Evolutionary conservation across 2,888 invertebrate species (phyloP).

Genomic region (Dorcus parallelipipedus): DNA sequence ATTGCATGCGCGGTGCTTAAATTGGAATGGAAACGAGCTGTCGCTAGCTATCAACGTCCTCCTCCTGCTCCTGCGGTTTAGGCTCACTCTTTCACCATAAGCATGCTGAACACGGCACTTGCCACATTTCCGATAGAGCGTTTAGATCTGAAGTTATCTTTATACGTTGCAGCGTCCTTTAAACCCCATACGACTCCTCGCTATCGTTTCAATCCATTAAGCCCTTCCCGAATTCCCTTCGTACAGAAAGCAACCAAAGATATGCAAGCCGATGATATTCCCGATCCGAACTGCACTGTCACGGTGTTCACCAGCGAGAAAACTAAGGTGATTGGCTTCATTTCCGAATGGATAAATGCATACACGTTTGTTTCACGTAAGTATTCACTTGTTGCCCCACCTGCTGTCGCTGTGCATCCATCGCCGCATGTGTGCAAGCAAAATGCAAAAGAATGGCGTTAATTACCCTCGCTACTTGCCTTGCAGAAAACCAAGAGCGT

Average conservation of each 20-base stretch:
- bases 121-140: constrained; percentile 1
- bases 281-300: constrained; percentile 52
- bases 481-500: constrained; percentile 71
- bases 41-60: no score
- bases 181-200: constrained; percentile 37
- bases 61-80: no score
- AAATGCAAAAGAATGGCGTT: background rate
- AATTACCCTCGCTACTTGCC: constrained; percentile 12
- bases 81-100: background rate
- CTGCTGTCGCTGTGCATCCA: constrained; percentile 28
- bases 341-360: constrained; percentile 68
- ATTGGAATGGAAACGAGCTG: no score
- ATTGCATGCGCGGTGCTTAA: no score
- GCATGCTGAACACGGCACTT: constrained; percentile 2
- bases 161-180: constrained; percentile 37
- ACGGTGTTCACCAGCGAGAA: constrained; percentile 49
- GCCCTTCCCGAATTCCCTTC: constrained; percentile 35
- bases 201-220: constrained; percentile 34
- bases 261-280: constrained; percentile 43
- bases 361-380: constrained; percentile 68
- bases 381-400: constrained; percentile 42
- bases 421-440: constrained; percentile 8
- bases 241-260: constrained; percentile 41
- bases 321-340: constrained; percentile 59
- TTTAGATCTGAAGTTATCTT: constrained; percentile 27